Evolutionary conservation across 2,888 invertebrate genomes (phyloP).

Genomic region (Boloria selene): DNA sequence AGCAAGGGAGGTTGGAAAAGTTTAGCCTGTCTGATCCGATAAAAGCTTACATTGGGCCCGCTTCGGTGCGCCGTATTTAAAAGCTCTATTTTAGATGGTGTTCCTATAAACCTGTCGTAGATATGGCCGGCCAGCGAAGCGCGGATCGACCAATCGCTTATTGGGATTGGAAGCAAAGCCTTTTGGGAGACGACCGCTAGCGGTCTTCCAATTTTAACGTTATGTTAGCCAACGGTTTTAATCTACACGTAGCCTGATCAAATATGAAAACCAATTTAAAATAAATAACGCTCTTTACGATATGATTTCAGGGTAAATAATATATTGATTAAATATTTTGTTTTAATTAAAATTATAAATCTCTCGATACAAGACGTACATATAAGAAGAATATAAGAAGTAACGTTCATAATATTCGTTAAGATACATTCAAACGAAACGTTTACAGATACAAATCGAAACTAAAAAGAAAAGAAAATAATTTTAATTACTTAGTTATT

Average conservation of each 20-base stretch:
- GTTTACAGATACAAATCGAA: no score
- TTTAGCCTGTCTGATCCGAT: constrained; percentile 62
- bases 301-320: neutral
- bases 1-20: constrained; percentile 30
- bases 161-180: constrained; percentile 62
- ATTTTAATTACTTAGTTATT: no score
- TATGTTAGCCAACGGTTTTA: constrained; percentile 62
- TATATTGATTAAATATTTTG: neutral
- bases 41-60: constrained; percentile 52
- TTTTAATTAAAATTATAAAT: no score
- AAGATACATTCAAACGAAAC: no score
- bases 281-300: constrained; percentile 60
- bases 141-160: constrained; percentile 59
- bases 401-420: no score
- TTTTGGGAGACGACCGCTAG: constrained; percentile 49
- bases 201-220: constrained; percentile 63
- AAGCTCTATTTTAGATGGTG: constrained; percentile 59
- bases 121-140: constrained; percentile 36
- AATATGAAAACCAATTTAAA: constrained; percentile 56
- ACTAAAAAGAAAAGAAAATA: no score
- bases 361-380: no score
- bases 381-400: no score
- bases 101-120: constrained; percentile 45
- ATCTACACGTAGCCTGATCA: constrained; percentile 53
- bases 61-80: constrained; percentile 55